A percentile compares a stretch with the other conserved stretches of the same genome.
These are phyloP conservation scores for Ariopsis seemanni DNA, from an alignment of 2,113 vertebrate genomes.

Conservation along the genomic window DNA sequence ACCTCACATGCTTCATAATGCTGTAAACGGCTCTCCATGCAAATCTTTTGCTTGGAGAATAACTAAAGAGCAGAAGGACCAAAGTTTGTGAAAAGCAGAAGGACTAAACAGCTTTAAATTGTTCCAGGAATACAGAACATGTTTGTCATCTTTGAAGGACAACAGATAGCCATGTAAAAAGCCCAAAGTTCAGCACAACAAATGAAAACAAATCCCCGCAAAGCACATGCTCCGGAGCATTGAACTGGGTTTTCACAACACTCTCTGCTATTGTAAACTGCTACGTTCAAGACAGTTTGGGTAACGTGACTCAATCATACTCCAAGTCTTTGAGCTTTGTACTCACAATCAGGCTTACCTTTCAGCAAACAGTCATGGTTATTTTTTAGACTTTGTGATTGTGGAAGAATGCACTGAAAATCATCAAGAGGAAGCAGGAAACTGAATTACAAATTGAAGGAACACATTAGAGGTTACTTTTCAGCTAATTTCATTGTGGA, in stretches of 20 bases:
- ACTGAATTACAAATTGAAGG: not conserved
- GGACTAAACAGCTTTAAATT: not conserved
- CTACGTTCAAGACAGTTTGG: not conserved
- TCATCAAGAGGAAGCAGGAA: conserved; percentile 6
- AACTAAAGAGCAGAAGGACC: not conserved
- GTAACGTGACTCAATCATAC: not conserved
- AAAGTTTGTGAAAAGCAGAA: not conserved
- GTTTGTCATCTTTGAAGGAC: not conserved
- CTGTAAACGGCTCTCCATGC: not conserved
- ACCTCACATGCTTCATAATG: not conserved
- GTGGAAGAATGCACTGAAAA: conserved; percentile 3
- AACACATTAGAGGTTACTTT: not conserved
- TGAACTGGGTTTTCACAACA: not conserved
- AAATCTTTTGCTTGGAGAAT: not conserved
- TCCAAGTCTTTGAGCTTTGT: not conserved
- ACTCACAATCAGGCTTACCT: not conserved
- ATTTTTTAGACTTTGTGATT: conserved; percentile 1
- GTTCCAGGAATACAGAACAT: not conserved
- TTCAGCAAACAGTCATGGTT: not conserved
- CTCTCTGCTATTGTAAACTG: not conserved
- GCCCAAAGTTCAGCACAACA: not conserved
- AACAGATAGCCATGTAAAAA: not conserved
- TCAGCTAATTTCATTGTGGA: too few relatives aligned
- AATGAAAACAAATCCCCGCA: not conserved
- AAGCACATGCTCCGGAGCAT: too few relatives aligned